Evolutionary conservation across 1,140 invertebrate species (phyloP).

Genomic region (Trachymyrmex septentrionalis): DNA sequence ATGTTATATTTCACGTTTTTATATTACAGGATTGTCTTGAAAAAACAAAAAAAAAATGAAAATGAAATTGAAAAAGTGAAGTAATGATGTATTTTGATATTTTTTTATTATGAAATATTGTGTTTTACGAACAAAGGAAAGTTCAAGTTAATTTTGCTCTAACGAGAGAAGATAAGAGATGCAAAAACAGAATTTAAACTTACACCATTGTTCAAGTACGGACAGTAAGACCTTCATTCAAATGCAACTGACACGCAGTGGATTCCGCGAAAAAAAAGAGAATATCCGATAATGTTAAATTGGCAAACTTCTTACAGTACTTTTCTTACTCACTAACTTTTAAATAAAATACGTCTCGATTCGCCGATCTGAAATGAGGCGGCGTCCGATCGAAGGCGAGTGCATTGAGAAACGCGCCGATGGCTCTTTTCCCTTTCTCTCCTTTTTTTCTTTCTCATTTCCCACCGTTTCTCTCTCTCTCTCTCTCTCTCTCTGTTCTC

Average conservation of each 20-base stretch:
- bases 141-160: background rate
- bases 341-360: conserved; percentile 62
- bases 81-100: background rate
- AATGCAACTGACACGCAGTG: conserved; percentile 41
- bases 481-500: background rate
- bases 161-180: background rate
- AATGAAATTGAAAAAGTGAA: background rate
- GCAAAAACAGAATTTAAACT: conserved; percentile 27
- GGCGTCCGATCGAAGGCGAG: conserved; percentile 42
- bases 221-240: conserved; percentile 29
- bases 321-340: conserved; percentile 48
- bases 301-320: conserved; percentile 57
- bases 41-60: background rate
- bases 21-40: background rate
- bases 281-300: conserved; percentile 56
- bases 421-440: conserved; percentile 29
- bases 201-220: conserved; percentile 27
- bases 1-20: background rate
- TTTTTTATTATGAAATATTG: background rate
- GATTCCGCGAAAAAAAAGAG: conserved; percentile 26
- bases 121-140: background rate
- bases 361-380: conserved; percentile 53
- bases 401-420: conserved; percentile 49
- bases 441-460: background rate
- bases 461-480: background rate